Evolutionary conservation across 2,113 vertebrate species (phyloP), one percentile per base, ranked within the genome.

Genomic region (Nansenia antarctica): DNA sequence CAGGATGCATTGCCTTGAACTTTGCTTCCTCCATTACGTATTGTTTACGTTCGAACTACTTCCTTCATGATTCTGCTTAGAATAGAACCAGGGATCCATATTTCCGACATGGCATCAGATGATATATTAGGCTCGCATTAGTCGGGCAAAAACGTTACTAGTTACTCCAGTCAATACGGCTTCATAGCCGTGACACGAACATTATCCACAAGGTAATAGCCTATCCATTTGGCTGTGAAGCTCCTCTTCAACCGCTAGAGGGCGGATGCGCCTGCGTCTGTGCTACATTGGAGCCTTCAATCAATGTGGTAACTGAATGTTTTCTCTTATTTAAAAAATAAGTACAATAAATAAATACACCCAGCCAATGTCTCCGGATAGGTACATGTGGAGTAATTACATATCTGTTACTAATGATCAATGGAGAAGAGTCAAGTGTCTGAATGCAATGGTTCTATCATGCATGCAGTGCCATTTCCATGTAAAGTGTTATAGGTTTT

Each of bases 21-120:
- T 78, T 45, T 58, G 82, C 90, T 93, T 94, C 91, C 92, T 92
- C 87, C 90, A 90, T 91, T 91, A 85, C 78, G 75, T 80, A 82
- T 88, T 64, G 76, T 89, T 92, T 88, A 87, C 86, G 85, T 88
- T 82, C 85, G 86, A 91, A 88, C 79, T 61, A 87, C 78, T 85
- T 87, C 90, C 90, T 90, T 86, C 81, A 87, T 91, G 87, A 87
- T 88, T 89, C 81, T 86, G 76, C 62, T 76, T 82, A 76, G 88
- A 89, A 88, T 68, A 85, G 39, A 18, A 22, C 62, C 77, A 58
- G 32, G 14, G 52, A 67, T 70, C 62, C 70, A 32, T 70, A 82
- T 82, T 78, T 67, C 47, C 5, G 74, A 80, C 66, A 35, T 3
- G 15, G 64, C 11, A 22, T 60, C 62, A 27, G 72, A 64, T 83